phyloP scores from a whole-genome alignment of 2,113 vertebrate species.

The Gallinago media region DNA sequence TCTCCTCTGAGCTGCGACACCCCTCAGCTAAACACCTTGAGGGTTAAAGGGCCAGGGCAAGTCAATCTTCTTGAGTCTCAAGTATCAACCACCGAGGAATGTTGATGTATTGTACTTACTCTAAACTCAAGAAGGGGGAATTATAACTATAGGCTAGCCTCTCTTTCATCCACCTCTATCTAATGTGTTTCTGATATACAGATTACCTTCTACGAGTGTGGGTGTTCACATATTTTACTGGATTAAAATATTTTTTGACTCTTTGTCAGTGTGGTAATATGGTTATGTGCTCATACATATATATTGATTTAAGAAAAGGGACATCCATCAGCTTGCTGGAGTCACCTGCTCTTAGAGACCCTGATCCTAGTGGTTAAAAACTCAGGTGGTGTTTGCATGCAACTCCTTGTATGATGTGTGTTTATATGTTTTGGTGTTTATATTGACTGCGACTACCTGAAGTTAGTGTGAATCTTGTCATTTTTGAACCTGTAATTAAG shows the following conservation, averaged over 20 bases:
- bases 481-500: too few relatives aligned
- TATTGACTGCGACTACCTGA: too few relatives aligned
- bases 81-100: not conserved
- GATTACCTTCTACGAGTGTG: not conserved
- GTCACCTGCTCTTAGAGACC: too few relatives aligned
- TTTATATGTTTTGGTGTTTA: too few relatives aligned
- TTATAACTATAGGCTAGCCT: not conserved
- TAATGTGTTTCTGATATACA: not conserved
- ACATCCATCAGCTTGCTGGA: too few relatives aligned
- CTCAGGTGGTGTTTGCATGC: too few relatives aligned
- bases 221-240: not conserved
- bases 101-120: not conserved
- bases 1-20: not conserved
- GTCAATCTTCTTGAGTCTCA: not conserved
- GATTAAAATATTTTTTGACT: not conserved
- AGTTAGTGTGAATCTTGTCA: too few relatives aligned
- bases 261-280: too few relatives aligned
- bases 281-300: too few relatives aligned
- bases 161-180: not conserved
- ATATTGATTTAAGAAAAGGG: too few relatives aligned
- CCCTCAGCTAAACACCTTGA: not conserved
- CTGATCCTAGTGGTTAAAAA: too few relatives aligned
- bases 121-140: not conserved
- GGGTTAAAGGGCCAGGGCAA: not conserved
- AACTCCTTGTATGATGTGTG: too few relatives aligned